A percentile compares a stretch with the other conserved stretches of the same genome.
Evolutionary conservation across 2,797 vertebrate genomes (phyloP).

Genomic region (Scleropages formosus): DNA sequence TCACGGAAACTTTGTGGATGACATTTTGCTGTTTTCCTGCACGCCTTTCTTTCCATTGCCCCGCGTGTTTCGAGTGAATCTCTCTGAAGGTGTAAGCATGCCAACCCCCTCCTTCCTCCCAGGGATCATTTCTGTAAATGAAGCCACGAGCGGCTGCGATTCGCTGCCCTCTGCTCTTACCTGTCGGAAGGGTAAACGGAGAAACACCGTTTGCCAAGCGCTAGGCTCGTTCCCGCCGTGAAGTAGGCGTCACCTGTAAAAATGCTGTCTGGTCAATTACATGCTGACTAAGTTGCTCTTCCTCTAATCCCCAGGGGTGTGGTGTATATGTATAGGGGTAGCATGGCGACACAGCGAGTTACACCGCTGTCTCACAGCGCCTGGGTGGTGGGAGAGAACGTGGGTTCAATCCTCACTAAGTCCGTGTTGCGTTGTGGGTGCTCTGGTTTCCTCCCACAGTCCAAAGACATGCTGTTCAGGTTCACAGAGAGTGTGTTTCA

Average conservation of each 20-base stretch:
- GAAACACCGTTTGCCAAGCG: slow-evolving; percentile 2
- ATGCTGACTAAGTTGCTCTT: slow-evolving; percentile 20
- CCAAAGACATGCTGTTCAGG: too few relatives aligned
- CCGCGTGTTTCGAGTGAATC: background rate
- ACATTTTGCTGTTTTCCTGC: background rate
- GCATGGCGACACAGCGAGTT: too few relatives aligned
- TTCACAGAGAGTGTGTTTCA: too few relatives aligned
- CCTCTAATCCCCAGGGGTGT: slow-evolving; percentile 24
- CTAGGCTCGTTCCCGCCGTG: slow-evolving; percentile 26
- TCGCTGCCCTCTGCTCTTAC: background rate
- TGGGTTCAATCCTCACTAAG: too few relatives aligned
- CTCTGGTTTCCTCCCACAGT: too few relatives aligned
- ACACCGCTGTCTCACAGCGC: too few relatives aligned
- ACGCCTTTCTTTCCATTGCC: background rate
- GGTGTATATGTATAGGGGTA: slow-evolving; percentile 6
- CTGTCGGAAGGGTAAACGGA: background rate
- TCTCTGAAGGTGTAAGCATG: background rate
- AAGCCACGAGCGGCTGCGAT: background rate
- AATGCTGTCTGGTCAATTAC: slow-evolving; percentile 22
- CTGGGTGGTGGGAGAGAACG: too few relatives aligned
- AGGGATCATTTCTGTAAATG: slow-evolving; percentile 3
- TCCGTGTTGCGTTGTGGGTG: too few relatives aligned
- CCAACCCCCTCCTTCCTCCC: background rate
- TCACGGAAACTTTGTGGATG: background rate
- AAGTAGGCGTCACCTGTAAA: slow-evolving; percentile 33